Conservation (phyloP, 2,888 invertebrate species). For the Dasypolia templi region DNA sequence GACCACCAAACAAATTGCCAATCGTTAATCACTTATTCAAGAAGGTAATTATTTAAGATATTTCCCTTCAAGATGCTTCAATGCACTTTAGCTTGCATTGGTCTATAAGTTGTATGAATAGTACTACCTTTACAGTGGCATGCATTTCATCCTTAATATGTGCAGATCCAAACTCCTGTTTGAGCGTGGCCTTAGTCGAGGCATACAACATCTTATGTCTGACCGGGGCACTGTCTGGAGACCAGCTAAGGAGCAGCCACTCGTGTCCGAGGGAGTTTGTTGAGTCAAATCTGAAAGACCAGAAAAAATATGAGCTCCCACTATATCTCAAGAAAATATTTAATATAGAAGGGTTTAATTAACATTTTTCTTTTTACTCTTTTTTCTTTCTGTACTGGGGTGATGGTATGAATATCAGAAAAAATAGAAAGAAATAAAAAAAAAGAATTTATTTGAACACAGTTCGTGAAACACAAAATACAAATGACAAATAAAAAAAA, state of each 20-base stretch:
- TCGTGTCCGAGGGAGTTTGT: conserved; percentile 95
- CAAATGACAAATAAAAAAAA: no score
- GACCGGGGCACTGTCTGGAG: conserved; percentile 97
- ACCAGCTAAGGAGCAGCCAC: conserved; percentile 98
- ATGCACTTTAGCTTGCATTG: neutral
- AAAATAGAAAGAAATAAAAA: no score
- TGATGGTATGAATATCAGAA: neutral
- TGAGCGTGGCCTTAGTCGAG: conserved; percentile 98
- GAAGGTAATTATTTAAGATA: neutral
- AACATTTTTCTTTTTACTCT: neutral
- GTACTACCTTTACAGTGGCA: conserved; percentile 93
- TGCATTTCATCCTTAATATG: conserved; percentile 98
- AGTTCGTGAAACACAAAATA: no score
- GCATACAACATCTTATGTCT: conserved; percentile 99
- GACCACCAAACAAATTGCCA: neutral
- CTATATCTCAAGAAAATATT: neutral
- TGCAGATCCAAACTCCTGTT: conserved; percentile 98
- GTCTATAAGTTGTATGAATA: no score
- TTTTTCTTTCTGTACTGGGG: neutral
- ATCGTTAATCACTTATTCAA: no score
- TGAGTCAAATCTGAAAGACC: conserved; percentile 91
- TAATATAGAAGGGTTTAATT: neutral
- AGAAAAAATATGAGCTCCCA: neutral
- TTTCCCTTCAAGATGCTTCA: neutral
- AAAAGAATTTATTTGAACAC: no score